Percentiles rank a stretch among this genome's conserved stretches.
phyloP scores from a whole-genome alignment of 1,140 invertebrate genomes.

The Anastrepha obliqua region DNA sequence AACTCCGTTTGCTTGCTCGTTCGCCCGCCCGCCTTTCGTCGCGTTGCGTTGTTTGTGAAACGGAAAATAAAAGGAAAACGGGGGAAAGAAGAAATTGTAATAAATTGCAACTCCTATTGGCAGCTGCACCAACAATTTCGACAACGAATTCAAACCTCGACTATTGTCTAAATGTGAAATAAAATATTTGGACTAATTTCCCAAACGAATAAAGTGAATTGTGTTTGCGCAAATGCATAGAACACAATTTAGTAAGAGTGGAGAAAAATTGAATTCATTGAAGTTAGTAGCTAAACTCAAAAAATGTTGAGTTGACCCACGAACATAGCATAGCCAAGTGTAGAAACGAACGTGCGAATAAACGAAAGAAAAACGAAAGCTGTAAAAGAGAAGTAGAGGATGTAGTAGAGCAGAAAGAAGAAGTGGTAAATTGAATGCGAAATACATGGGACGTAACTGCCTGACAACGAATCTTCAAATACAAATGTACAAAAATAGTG shows the following conservation, averaged over 20 bases:
- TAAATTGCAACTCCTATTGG: slow-evolving; percentile 28
- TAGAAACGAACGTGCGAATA: slow-evolving; percentile 35
- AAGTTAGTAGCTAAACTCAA: slow-evolving; percentile 16
- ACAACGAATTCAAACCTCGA: slow-evolving; percentile 26
- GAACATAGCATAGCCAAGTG: slow-evolving; percentile 2
- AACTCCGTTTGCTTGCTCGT: slow-evolving; percentile 5
- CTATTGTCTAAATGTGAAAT: not conserved
- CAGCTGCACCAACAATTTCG: slow-evolving; percentile 8
- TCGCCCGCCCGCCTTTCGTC: slow-evolving; percentile 34
- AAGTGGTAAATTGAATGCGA: slow-evolving; percentile 29
- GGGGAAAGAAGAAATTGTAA: not conserved
- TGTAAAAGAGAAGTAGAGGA: not conserved
- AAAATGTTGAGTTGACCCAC: slow-evolving; percentile 51
- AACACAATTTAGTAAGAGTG: not conserved
- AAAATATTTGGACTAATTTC: slow-evolving; percentile 2
- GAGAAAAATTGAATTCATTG: not conserved
- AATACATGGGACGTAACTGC: slow-evolving; percentile 15
- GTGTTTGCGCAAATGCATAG: not conserved
- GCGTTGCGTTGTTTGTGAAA: slow-evolving; percentile 43
- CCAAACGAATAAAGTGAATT: not conserved
- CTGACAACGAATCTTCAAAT: not conserved
- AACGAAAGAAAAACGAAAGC: slow-evolving; percentile 49
- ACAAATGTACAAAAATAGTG: slow-evolving; percentile 20
- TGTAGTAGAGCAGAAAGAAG: slow-evolving; percentile 11
- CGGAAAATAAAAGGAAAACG: slow-evolving; percentile 18